A percentile compares a stretch with the other conserved stretches of the same genome.
Evolutionary conservation across 2,888 invertebrate species (phyloP).

Genomic region (Neelides folsomi): DNA sequence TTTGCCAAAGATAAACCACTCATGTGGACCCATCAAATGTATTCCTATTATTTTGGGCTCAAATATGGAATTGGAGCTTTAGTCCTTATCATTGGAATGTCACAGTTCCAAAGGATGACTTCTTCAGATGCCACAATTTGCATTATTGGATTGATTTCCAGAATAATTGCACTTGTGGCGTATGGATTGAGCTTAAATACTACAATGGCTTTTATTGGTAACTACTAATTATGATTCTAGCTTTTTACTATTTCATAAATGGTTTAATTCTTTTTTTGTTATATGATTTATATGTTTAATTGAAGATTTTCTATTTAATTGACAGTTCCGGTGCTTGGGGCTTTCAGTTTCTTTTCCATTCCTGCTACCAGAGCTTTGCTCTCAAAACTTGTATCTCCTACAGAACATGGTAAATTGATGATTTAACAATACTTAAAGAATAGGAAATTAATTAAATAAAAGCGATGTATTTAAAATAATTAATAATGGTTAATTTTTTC

Average conservation of each 20-base stretch:
- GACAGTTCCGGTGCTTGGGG: constrained; percentile 36
- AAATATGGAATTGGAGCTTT: constrained; percentile 36
- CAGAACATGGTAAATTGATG: constrained; percentile 38
- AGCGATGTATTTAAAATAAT: neutral
- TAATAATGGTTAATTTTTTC: constrained; percentile 17
- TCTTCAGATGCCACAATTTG: constrained; percentile 36
- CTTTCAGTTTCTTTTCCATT: constrained; percentile 38
- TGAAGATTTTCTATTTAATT: constrained; percentile 9
- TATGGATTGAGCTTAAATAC: constrained; percentile 36
- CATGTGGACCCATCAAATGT: constrained; percentile 36
- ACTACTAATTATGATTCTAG: constrained; percentile 10
- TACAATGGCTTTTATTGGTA: constrained; percentile 37
- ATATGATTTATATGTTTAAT: neutral
- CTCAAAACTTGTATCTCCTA: constrained; percentile 37
- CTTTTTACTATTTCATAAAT: constrained; percentile 1
- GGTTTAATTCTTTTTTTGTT: neutral
- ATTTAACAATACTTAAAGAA: neutral
- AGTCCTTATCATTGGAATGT: constrained; percentile 35
- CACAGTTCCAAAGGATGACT: constrained; percentile 30
- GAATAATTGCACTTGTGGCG: constrained; percentile 35
- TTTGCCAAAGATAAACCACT: constrained; percentile 38
- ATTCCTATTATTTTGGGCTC: constrained; percentile 36
- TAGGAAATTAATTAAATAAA: neutral
- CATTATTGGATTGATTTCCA: constrained; percentile 37
- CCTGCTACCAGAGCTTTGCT: constrained; percentile 38